Evolutionary conservation across 2,113 vertebrate genomes (phyloP).

Genomic region (Stegostoma tigrinum): DNA sequence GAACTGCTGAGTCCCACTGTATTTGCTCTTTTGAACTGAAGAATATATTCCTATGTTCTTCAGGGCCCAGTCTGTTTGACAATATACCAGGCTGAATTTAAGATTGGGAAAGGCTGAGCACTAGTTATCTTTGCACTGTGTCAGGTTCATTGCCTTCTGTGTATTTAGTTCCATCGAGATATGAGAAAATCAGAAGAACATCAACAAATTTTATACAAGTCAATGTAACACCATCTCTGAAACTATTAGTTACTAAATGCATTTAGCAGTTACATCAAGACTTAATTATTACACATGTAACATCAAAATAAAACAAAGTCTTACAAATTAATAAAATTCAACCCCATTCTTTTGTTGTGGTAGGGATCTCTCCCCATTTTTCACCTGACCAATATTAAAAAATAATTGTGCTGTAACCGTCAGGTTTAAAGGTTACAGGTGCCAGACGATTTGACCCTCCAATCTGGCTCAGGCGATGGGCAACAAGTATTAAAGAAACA

Average conservation of each 20-base stretch:
- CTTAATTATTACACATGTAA: neutral
- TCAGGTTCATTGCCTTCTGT: neutral
- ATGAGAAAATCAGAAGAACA: neutral
- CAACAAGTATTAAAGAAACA: neutral
- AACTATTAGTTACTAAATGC: neutral
- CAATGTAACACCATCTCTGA: neutral
- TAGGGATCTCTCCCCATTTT: neutral
- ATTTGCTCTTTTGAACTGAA: neutral
- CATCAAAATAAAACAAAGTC: neutral
- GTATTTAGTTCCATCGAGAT: neutral
- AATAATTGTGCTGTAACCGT: neutral
- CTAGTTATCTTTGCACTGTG: neutral
- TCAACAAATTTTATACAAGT: neutral
- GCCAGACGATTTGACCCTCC: neutral
- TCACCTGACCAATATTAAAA: neutral
- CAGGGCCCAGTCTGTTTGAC: neutral
- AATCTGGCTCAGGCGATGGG: neutral
- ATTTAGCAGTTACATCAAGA: neutral
- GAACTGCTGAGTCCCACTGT: neutral
- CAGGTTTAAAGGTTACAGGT: neutral
- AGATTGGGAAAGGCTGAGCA: neutral
- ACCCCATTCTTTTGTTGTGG: neutral
- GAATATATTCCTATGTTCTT: neutral
- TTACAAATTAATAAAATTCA: neutral
- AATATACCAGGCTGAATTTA: neutral